phyloP scores from a whole-genome alignment of 2,888 invertebrate species.

The Zaprionus bogoriensis region DNA sequence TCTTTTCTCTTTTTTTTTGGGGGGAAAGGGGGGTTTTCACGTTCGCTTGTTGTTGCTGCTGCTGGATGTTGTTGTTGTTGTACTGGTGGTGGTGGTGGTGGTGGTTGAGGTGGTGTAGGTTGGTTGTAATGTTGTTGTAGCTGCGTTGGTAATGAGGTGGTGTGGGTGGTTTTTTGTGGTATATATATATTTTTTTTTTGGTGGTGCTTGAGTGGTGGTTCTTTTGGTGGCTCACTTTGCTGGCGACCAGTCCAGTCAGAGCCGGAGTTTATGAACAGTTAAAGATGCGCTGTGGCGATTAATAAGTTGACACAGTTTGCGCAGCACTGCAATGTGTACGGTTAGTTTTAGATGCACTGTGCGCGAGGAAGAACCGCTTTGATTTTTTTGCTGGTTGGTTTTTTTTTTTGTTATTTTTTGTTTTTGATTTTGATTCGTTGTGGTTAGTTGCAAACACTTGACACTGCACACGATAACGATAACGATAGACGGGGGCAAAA shows the following conservation, averaged over 20 bases:
- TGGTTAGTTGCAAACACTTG: too few species aligned
- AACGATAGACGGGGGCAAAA: too few species aligned
- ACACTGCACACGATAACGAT: slow-evolving; percentile 44
- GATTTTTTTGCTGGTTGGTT: background rate
- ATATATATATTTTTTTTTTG: slow-evolving; percentile 26
- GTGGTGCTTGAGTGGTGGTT: slow-evolving; percentile 55
- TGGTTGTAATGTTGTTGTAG: slow-evolving; percentile 20
- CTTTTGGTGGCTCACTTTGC: slow-evolving; percentile 1
- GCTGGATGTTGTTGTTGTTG: slow-evolving; percentile 40
- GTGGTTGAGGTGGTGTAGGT: slow-evolving; percentile 36
- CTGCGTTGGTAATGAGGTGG: slow-evolving; percentile 40
- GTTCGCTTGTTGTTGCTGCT: slow-evolving; percentile 32
- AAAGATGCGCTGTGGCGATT: slow-evolving; percentile 42
- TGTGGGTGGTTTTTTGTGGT: slow-evolving; percentile 56
- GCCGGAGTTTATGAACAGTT: too few species aligned
- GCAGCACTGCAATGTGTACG: slow-evolving; percentile 37
- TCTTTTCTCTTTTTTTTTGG: slow-evolving; percentile 22
- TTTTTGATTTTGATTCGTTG: background rate
- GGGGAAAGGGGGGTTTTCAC: slow-evolving; percentile 27
- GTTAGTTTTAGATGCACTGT: slow-evolving; percentile 37
- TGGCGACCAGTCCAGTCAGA: too few species aligned
- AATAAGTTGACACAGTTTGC: slow-evolving; percentile 32
- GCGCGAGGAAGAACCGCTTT: background rate
- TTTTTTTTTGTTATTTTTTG: background rate
- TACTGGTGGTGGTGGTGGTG: slow-evolving; percentile 26